Evolutionary conservation across 2,888 invertebrate species (phyloP).

Genomic region (Coenonympha arcania): DNA sequence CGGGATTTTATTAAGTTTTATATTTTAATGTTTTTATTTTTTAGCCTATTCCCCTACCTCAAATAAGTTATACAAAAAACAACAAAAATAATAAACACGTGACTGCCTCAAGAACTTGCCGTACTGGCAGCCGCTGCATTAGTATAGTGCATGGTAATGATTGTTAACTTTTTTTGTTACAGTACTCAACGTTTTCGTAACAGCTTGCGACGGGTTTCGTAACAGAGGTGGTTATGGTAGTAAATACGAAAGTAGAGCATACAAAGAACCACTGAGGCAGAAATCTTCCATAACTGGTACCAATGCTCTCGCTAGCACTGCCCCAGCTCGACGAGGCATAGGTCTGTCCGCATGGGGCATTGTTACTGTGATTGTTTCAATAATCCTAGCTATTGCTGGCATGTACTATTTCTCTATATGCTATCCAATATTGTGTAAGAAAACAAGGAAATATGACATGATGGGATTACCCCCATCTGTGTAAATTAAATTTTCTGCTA

Average conservation of each 20-base stretch:
- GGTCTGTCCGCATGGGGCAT: conserved; percentile 79
- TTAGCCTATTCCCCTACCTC: no score
- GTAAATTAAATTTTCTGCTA: conserved; percentile 27
- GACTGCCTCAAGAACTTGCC: no score
- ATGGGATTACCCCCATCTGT: conserved; percentile 66
- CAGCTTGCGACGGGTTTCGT: conserved; percentile 18
- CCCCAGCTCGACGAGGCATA: conserved; percentile 48
- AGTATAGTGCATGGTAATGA: no score
- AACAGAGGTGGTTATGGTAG: conserved; percentile 18
- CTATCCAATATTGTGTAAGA: conserved; percentile 77
- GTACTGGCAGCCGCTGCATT: no score
- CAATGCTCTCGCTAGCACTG: conserved; percentile 35
- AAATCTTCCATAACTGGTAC: conserved; percentile 10
- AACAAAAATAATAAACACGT: no score
- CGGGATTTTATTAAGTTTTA: no score
- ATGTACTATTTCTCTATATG: conserved; percentile 79
- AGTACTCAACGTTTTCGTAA: conserved; percentile 18
- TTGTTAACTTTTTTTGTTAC: conserved; percentile 12
- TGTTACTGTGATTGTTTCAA: conserved; percentile 65
- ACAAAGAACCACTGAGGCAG: conserved; percentile 36
- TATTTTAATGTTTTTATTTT: no score
- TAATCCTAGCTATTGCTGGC: conserved; percentile 69
- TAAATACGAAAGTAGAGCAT: conserved; percentile 19
- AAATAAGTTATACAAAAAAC: no score
- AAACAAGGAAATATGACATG: conserved; percentile 72